Evolutionary conservation across 2,888 invertebrate genomes (phyloP), one percentile per base, ranked within the genome.

Genomic region (Pollenia griseotomentosa): DNA sequence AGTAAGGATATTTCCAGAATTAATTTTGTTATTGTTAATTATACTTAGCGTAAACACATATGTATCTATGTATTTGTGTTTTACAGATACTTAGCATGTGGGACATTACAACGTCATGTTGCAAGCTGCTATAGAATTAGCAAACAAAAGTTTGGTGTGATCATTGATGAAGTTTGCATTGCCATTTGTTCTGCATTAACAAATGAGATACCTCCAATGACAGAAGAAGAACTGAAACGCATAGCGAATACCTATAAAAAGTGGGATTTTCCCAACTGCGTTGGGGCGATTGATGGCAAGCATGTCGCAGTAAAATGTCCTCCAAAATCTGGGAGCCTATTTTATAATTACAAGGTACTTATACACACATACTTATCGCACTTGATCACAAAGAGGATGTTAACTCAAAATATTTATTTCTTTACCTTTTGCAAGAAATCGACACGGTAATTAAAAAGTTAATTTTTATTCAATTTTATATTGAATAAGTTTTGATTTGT

Each of bases 221-320:
- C 59, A 14, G 16, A 16, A 8, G 51, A 61, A 16, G 61, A 74
- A 61, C 1, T 74, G 10, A 10, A 33, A 10, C 59, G 74, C 10
- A 51, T 74, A 48, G 9, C 59, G 9, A 7, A 46, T 4, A 42
- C 48, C 1, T 61, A 74, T 33, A 42, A 74, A 74, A 74, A 59
- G 51, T 74, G 74, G 74, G 40, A 74, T 74, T 74, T 74, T 74
- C 59, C 59, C 5, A 74, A 61, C 48, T 74, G 61, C 14, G 19
- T 51, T 14, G 74, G 74, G 33, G 23, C 61, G 10, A 75, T 75
- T 7, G 75, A 75, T 14, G 75, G 59, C 0, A 75, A 75, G 42
- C 51, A 75, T 19, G 63, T 63, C 7, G 63, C 61, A n/a, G 51
- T 75, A 12, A 75, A 75, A 61, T 63, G 73, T 23, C 73, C 57